Evolutionary conservation across 2,797 vertebrate species (phyloP), one percentile per base, ranked within the genome.

Genomic region (Eulemur mongoz): DNA sequence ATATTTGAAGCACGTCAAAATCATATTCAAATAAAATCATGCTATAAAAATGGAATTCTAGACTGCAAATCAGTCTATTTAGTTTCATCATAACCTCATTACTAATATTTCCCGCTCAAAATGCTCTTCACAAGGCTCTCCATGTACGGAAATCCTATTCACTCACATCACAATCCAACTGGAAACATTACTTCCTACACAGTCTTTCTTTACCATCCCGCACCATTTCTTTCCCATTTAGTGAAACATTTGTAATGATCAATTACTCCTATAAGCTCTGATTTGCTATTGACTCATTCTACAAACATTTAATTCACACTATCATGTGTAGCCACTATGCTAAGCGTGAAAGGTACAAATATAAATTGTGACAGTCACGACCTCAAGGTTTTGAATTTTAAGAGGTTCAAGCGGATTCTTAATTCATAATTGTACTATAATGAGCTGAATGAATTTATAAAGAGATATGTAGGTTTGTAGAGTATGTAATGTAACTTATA

Each of bases 361-460:
- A 95, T 79, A 80, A 59, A 85, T 63, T 92, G 0, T 48, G 54
- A 70, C 76, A 67, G 9, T 48, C 57, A 54, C 83, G 25, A 90
- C 25, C 9, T 57, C 61, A 90, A 90, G 20, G 80, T 90, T 98
- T 96, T 85, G 20, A 85, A 81, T 88, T 94, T 96, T 95, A 61
- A 94, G 48, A 94, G 54, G 4, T 78, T 84, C 27, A 54, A 86
- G 30, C 35, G 91, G 38, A 61, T 69, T 91, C 25, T 97, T 82
- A 72, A 93, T 93, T 80, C 32, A 73, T 93, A 91, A 85, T 85
- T 94, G 81, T 85, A 70, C 32, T 40, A 50, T 54, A 73, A 72
- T 57, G 61, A 93, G 30, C 25, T 85, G 59, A 91, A 81, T 54
- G 23, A 57, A 93, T 75, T 61, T 84, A 81, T 6, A 91, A 11